A percentile compares a stretch with the other conserved stretches of the same genome.
phyloP scores from a whole-genome alignment of 2,113 vertebrate genomes.

The Elephantulus edwardii region DNA sequence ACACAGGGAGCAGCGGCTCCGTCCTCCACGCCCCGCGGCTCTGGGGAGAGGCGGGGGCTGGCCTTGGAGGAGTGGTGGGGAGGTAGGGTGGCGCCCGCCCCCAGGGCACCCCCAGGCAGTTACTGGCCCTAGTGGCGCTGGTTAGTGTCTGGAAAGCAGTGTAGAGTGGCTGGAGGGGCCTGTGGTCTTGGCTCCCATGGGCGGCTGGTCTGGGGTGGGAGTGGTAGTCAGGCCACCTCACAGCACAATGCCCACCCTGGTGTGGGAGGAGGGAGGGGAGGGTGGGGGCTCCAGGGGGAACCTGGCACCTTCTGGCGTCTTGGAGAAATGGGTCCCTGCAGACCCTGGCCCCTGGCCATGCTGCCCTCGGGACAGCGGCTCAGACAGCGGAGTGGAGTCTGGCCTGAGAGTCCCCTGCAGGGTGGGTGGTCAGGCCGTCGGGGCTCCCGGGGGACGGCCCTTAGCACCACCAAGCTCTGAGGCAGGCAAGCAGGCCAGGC shows the following conservation, averaged over 20 bases:
- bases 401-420: not conserved
- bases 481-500: not conserved
- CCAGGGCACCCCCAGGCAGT: not conserved
- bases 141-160: slow-evolving; percentile 72
- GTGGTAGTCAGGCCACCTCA: not conserved
- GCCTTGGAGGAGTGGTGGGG: not conserved
- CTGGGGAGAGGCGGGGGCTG: not conserved
- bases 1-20: slow-evolving; percentile 54
- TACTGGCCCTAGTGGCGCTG: not conserved
- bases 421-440: accelerated
- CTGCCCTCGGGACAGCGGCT: not conserved
- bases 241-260: not conserved
- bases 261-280: not conserved
- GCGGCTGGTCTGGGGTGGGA: not conserved
- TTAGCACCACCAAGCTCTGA: slow-evolving; percentile 74
- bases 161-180: not conserved
- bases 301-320: slow-evolving; percentile 64
- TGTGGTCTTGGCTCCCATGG: not conserved
- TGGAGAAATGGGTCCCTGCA: slow-evolving; percentile 44
- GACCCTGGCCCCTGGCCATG: not conserved
- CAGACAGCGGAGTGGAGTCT: not conserved
- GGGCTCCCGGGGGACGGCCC: not conserved
- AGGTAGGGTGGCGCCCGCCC: not conserved
- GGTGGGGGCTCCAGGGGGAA: slow-evolving; percentile 2
- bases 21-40: not conserved